Percentiles rank a stretch among this genome's conserved stretches.
Conservation (phyloP, 2,888 invertebrate species). For the Caprella mutica region DNA sequence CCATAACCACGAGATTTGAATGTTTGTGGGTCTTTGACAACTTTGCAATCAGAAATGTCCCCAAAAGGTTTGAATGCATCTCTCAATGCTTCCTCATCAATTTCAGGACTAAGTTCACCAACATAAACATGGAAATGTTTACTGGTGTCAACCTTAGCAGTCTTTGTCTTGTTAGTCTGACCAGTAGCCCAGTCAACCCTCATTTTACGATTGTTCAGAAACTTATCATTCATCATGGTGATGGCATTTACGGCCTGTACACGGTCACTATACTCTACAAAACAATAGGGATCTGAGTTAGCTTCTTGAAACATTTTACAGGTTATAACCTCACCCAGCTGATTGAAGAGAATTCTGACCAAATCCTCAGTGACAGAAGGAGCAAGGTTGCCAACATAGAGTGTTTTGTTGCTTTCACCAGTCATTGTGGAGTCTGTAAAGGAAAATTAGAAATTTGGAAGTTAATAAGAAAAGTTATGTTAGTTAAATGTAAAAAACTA, state of each 20-base stretch:
- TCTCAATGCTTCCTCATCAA: slow-evolving; percentile 45
- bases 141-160: slow-evolving; percentile 40
- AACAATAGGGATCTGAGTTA: slow-evolving; percentile 35
- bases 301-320: slow-evolving; percentile 49
- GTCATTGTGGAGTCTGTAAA: too few relatives aligned
- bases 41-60: slow-evolving; percentile 47
- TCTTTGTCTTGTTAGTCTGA: slow-evolving; percentile 31
- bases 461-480: too few relatives aligned
- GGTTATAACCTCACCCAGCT: slow-evolving; percentile 47
- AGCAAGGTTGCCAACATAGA: slow-evolving; percentile 46
- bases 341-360: slow-evolving; percentile 46
- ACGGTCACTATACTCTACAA: slow-evolving; percentile 35
- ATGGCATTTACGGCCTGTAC: slow-evolving; percentile 33
- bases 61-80: slow-evolving; percentile 47
- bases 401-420: slow-evolving; percentile 26
- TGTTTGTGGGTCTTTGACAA: slow-evolving; percentile 47
- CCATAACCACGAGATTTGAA: slow-evolving; percentile 48
- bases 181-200: slow-evolving; percentile 49
- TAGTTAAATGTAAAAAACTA: too few relatives aligned
- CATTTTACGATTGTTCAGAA: slow-evolving; percentile 41
- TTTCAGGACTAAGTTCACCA: slow-evolving; percentile 47
- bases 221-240: slow-evolving; percentile 35
- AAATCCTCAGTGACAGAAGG: slow-evolving; percentile 44
- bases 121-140: slow-evolving; percentile 49
- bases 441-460: too few relatives aligned